These are phyloP conservation scores for Malurus melanocephalus DNA, from an alignment of 2,113 vertebrate genomes.

Conservation along the genomic window DNA sequence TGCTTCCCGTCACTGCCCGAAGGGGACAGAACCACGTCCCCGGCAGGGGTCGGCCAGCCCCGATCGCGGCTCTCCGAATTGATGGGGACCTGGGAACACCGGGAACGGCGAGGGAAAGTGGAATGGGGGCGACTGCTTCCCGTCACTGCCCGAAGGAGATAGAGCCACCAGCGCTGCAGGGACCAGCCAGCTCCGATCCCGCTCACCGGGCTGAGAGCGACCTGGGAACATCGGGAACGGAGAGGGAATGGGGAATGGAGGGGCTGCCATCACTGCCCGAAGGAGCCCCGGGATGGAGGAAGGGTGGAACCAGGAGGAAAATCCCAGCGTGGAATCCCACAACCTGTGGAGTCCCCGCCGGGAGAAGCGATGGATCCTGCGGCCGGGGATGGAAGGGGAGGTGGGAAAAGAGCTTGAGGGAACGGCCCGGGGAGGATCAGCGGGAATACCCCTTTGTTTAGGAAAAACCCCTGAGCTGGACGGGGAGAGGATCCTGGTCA, in stretches of 20 bases:
- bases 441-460: neutral
- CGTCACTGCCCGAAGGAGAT: fast-evolving
- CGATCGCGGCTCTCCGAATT: neutral
- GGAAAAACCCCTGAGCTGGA: neutral
- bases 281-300: fast-evolving
- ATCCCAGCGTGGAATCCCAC: neutral
- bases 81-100: neutral
- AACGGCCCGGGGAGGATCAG: neutral
- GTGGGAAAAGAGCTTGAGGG: neutral
- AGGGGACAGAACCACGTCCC: neutral
- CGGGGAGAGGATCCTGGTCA: neutral
- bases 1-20: no score
- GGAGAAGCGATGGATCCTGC: neutral
- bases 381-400: neutral
- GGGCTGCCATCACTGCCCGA: fast-evolving
- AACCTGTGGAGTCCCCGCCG: neutral
- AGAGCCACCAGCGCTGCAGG: neutral
- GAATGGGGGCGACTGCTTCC: neutral
- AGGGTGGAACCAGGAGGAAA: neutral
- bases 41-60: neutral
- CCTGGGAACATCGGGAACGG: neutral
- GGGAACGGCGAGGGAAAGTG: fast-evolving
- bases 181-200: neutral
- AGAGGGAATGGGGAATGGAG: no score
- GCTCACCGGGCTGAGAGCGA: neutral